Percentiles rank a stretch among this genome's conserved stretches.
Conservation (phyloP, 2,797 vertebrate genomes). For the Sebastes taczanowskii region DNA sequence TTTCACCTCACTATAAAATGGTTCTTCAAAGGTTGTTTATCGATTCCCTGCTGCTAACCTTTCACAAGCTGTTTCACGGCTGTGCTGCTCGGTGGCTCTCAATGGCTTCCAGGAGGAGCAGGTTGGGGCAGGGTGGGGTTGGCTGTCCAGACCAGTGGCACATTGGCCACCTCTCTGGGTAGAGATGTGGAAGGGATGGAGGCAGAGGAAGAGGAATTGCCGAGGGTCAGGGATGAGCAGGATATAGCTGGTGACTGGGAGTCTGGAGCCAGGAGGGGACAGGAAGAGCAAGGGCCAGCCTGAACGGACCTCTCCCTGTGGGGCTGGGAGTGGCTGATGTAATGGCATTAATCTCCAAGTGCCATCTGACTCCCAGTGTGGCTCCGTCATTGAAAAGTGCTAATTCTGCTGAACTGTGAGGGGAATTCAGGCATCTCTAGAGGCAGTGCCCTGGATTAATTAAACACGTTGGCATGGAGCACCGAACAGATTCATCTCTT, state of each 20-base stretch:
- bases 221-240: constrained; percentile 69
- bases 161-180: constrained; percentile 25
- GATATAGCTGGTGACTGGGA: constrained; percentile 69
- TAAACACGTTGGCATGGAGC: constrained; percentile 68
- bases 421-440: constrained; percentile 73
- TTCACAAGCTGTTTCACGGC: constrained; percentile 59
- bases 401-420: constrained; percentile 80
- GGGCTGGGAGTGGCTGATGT: constrained; percentile 76
- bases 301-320: constrained; percentile 66
- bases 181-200: constrained; percentile 35
- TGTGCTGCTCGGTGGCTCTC: constrained; percentile 37
- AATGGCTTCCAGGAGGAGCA: constrained; percentile 20
- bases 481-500: constrained; percentile 60
- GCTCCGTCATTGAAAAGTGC: constrained; percentile 79
- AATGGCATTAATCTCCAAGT: constrained; percentile 80
- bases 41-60: constrained; percentile 67
- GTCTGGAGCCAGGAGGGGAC: constrained; percentile 73
- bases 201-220: constrained; percentile 58
- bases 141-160: constrained; percentile 33
- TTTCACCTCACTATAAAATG: constrained; percentile 60
- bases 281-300: constrained; percentile 66
- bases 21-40: constrained; percentile 71
- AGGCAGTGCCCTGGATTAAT: constrained; percentile 73
- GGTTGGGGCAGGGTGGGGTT: constrained; percentile 15
- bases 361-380: constrained; percentile 80